Percentiles rank a stretch among this genome's conserved stretches.
Evolutionary conservation across 2,888 invertebrate genomes (phyloP).

Genomic region (Pseudanteris insignis): DNA sequence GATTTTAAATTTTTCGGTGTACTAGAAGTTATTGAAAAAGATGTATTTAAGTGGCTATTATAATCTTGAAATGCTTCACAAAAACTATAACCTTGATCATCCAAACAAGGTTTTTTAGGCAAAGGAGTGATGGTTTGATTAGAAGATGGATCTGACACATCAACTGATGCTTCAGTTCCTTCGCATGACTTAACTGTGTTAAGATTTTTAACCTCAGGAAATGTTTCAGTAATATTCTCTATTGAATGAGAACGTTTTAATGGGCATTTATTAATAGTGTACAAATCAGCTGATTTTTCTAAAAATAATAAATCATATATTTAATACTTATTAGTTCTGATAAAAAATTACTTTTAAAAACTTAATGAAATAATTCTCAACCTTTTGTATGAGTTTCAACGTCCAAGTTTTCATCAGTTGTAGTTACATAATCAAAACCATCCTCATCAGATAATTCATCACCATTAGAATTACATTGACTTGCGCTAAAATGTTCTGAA

Average conservation of each 20-base stretch:
- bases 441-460: background rate
- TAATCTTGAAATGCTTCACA: constrained; percentile 12
- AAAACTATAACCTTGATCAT: constrained; percentile 15
- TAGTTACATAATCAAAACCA: constrained; percentile 7
- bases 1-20: constrained; percentile 12
- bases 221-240: background rate
- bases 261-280: too few species aligned
- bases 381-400: background rate
- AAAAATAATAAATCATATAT: too few species aligned
- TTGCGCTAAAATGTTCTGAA: too few species aligned
- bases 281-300: too few species aligned
- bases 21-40: constrained; percentile 7
- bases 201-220: constrained; percentile 50
- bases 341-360: too few species aligned
- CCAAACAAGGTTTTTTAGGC: constrained; percentile 38
- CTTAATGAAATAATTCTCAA: too few species aligned
- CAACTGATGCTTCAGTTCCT: constrained; percentile 10
- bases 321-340: too few species aligned
- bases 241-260: constrained; percentile 3
- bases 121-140: constrained; percentile 33
- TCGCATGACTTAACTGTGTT: constrained; percentile 48
- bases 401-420: background rate
- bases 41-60: background rate
- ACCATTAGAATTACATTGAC: background rate
- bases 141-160: constrained; percentile 14